These are phyloP conservation scores for Aeoliscus strigatus DNA, from an alignment of 2,797 vertebrate species.

Conservation along the genomic window DNA sequence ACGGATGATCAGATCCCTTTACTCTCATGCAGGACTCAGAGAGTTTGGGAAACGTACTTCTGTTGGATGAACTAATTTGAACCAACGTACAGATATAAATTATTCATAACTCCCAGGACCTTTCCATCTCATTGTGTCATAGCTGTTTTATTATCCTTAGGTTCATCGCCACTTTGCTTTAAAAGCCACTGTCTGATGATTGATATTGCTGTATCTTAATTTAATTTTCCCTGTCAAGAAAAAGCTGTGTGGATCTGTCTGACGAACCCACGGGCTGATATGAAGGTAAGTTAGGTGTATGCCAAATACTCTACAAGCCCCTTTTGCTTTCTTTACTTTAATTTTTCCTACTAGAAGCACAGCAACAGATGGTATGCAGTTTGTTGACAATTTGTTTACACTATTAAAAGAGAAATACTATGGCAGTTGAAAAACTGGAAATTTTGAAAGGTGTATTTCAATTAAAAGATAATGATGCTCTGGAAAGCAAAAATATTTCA, in stretches of 20 bases:
- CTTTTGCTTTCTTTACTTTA: too few species aligned
- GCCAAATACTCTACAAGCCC: background rate
- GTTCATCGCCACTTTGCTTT: background rate
- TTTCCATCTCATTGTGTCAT: background rate
- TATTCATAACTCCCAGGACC: background rate
- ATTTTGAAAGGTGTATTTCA: too few species aligned
- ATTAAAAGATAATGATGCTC: too few species aligned
- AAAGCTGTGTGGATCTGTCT: constrained; percentile 4
- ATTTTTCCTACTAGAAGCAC: too few species aligned
- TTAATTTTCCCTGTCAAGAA: constrained; percentile 11
- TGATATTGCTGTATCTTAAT: constrained; percentile 10
- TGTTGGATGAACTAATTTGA: constrained; percentile 14
- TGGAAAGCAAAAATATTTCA: too few species aligned
- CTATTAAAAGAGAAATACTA: too few species aligned
- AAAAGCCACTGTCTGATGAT: background rate
- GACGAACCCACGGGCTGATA: background rate
- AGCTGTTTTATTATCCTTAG: constrained; percentile 2
- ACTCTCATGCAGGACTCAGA: constrained; percentile 27
- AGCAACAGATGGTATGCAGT: too few species aligned
- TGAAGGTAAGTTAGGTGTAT: background rate
- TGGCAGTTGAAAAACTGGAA: too few species aligned
- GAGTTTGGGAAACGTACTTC: constrained; percentile 8
- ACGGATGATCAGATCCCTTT: constrained; percentile 28
- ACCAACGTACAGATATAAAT: background rate
- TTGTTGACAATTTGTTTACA: too few species aligned